Conservation (phyloP, 1,140 invertebrate genomes). For the Stratiolaelaps scimitus region DNA sequence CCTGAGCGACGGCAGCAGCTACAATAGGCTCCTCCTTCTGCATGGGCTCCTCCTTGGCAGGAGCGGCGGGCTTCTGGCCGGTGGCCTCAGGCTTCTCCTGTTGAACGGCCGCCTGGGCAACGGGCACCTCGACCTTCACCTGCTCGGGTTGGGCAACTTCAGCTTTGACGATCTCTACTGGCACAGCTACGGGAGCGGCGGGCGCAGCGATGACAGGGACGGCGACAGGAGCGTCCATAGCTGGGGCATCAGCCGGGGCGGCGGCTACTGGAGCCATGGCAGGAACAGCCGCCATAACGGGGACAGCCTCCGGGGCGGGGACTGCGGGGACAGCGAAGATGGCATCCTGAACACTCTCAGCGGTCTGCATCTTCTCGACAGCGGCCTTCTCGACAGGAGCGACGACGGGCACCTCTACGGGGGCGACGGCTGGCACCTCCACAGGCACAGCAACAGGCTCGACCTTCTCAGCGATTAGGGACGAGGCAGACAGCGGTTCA, state of each 20-base stretch:
- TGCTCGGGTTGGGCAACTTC: neutral
- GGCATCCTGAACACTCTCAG: no score
- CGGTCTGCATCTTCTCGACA: no score
- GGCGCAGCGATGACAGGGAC: neutral
- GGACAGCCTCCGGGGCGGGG: neutral
- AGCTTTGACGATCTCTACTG: neutral
- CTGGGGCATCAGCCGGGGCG: neutral
- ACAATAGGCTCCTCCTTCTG: neutral
- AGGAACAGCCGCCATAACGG: neutral
- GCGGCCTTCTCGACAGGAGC: neutral
- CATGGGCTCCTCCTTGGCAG: constrained; percentile 7
- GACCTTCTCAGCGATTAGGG: constrained; percentile 13
- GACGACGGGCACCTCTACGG: neutral
- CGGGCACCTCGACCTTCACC: constrained; percentile 13
- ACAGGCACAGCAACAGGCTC: neutral
- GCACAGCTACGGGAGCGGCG: neutral
- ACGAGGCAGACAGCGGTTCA: neutral
- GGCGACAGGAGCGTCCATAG: neutral
- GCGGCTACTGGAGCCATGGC: neutral
- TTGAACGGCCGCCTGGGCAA: neutral
- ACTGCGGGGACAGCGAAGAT: neutral
- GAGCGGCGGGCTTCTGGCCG: neutral
- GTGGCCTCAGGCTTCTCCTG: neutral
- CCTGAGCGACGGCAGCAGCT: constrained; percentile 9
- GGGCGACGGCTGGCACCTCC: neutral